A percentile compares a stretch with the other conserved stretches of the same genome.
Conservation (phyloP, 1,140 invertebrate genomes). For the Bombus picipes region DNA sequence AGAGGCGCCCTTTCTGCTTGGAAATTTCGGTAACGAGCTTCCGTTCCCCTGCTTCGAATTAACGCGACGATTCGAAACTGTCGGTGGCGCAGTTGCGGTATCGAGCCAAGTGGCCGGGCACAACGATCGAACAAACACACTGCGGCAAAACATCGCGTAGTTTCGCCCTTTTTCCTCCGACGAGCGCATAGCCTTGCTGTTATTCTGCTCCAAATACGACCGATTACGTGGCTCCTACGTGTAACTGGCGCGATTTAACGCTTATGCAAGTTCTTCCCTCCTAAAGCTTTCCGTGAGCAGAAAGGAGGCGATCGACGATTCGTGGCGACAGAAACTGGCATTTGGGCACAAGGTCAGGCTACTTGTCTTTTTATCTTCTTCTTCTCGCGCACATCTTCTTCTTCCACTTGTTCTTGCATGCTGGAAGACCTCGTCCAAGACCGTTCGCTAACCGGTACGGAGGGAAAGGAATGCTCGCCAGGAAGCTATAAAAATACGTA, state of each 20-base stretch:
- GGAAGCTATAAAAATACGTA: slow-evolving; percentile 65
- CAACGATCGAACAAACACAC: background rate
- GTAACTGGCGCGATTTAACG: slow-evolving; percentile 67
- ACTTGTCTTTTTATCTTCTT: slow-evolving; percentile 43
- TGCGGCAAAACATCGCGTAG: background rate
- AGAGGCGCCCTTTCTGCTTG: too few species aligned
- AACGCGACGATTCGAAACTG: too few species aligned
- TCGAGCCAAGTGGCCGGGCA: too few species aligned
- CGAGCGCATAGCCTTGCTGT: slow-evolving; percentile 26
- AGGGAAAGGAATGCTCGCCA: slow-evolving; percentile 52
- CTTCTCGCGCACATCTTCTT: background rate
- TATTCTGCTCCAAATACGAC: slow-evolving; percentile 68
- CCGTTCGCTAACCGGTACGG: slow-evolving; percentile 56
- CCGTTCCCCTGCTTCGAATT: too few species aligned
- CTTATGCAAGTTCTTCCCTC: slow-evolving; percentile 60
- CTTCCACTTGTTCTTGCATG: background rate
- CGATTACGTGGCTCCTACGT: slow-evolving; percentile 50
- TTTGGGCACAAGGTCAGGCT: slow-evolving; percentile 68
- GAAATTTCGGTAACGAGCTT: too few species aligned
- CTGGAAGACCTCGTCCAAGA: slow-evolving; percentile 39
- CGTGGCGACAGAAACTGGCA: slow-evolving; percentile 67
- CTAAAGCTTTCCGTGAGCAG: slow-evolving; percentile 5
- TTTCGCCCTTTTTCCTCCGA: slow-evolving; percentile 18
- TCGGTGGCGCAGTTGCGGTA: too few species aligned
- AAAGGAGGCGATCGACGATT: slow-evolving; percentile 45